Evolutionary conservation across 2,888 invertebrate species (phyloP), one percentile per base, ranked within the genome.

Genomic region (Loripinus fragilis): DNA sequence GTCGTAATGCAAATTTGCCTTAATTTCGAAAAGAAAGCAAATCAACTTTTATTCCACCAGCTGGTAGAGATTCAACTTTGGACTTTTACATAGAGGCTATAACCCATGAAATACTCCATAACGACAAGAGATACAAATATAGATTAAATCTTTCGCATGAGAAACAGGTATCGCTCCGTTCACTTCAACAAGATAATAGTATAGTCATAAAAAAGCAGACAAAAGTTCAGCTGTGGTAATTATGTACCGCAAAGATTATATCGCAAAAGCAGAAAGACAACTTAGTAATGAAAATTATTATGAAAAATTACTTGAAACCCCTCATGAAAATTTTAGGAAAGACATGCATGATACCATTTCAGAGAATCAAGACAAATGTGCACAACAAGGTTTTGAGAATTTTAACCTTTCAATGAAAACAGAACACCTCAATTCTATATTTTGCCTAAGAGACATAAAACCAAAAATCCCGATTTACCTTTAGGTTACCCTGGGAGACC

Each of bases 61-160:
- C 64, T 38, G 69, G 64, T 2, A 41, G 70, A 38, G 70, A 75
- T 38, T n/a, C 64, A 35, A 35, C 60, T 38, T 50, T 75, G 25
- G 70, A 70, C 20, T 75, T 71, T 65, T 75, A 75, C 64, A 65
- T 75, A 35, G 70, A 70, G 20, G 75, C 75, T 38, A 71, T 70
- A 33, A 68, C 74, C 17, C 48, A 75, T 8, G 38, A 75, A 65
- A 64, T 70, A 35, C 28, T 75, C n/a, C 60, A 75, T 50, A 33
- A 48, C 25, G 38, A 64, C 25, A 38, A 38, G 30, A 70, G 25
- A 23, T 35, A 50, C 23, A 75, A 50, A 48, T 48, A 64, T 17
- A 42, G 28, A 5, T 33, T 65, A 33, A 75, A 75, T 28, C 17
- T 70, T 20, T 70, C 70, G 2, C 25, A 28, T 35, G 50, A 30